Evolutionary conservation across 1,140 invertebrate genomes (phyloP).

Genomic region (Drosophila serrata): DNA sequence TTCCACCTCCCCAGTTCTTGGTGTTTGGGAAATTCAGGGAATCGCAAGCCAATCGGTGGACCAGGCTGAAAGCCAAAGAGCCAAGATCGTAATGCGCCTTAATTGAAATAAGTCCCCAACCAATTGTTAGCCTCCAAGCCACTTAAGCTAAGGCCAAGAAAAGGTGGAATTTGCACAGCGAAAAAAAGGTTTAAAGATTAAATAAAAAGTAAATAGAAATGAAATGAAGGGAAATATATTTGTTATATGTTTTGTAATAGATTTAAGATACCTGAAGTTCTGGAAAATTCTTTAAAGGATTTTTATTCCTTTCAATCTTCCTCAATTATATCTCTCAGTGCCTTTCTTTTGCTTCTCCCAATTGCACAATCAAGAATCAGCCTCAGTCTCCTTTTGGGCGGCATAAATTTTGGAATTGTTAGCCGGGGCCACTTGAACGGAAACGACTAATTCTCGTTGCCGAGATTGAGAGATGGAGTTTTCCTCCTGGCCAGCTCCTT

Average conservation of each 20-base stretch:
- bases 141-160: constrained; percentile 65
- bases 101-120: constrained; percentile 84
- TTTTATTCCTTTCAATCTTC: background rate
- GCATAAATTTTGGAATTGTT: constrained; percentile 83
- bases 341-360: constrained; percentile 50
- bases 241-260: background rate
- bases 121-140: constrained; percentile 73
- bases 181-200: background rate
- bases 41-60: constrained; percentile 60
- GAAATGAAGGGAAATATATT: background rate
- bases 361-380: constrained; percentile 82
- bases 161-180: constrained; percentile 25
- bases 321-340: constrained; percentile 6
- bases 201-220: background rate
- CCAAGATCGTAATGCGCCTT: constrained; percentile 79
- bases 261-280: too few relatives aligned
- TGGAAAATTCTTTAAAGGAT: background rate
- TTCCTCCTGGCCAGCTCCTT: constrained; percentile 14
- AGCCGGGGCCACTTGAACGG: constrained; percentile 70
- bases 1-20: constrained; percentile 34
- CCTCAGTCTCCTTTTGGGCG: constrained; percentile 50
- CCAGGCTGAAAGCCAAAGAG: constrained; percentile 32
- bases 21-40: background rate
- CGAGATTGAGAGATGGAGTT: constrained; percentile 65
- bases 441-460: constrained; percentile 79